Conservation (phyloP, 1,140 invertebrate species). For the Nixonia krombeini region DNA sequence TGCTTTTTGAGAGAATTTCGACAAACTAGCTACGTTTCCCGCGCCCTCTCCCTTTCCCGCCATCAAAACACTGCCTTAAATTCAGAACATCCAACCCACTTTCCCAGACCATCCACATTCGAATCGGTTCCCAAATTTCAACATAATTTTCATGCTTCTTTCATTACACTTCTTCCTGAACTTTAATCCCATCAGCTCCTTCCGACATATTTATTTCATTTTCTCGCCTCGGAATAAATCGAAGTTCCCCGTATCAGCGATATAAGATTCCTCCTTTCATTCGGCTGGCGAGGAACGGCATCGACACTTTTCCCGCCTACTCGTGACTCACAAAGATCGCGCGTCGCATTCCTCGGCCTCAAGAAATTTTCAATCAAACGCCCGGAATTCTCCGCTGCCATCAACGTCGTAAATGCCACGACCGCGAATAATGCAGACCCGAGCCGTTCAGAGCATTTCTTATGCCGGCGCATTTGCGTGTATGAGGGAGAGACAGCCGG, state of each 20-base stretch:
- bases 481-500: slow-evolving; percentile 13
- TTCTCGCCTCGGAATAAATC: no score
- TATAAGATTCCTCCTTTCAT: slow-evolving; percentile 20
- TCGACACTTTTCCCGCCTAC: slow-evolving; percentile 27
- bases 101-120: no score
- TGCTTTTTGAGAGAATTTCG: slow-evolving; percentile 11
- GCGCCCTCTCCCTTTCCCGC: no score
- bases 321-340: slow-evolving; percentile 5
- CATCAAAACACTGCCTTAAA: no score
- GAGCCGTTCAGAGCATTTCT: slow-evolving; percentile 39
- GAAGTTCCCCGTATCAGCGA: slow-evolving; percentile 14
- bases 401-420: slow-evolving; percentile 63
- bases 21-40: background rate
- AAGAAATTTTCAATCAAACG: slow-evolving; percentile 73
- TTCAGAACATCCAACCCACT: no score
- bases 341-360: slow-evolving; percentile 58
- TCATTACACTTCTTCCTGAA: no score
- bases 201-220: no score
- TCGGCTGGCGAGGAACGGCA: slow-evolving; percentile 5
- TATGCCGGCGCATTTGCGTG: slow-evolving; percentile 33
- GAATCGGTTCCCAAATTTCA: no score
- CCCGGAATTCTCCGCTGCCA: slow-evolving; percentile 61
- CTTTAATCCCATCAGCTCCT: no score
- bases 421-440: slow-evolving; percentile 64
- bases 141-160: no score